These are phyloP conservation scores for Caranx ignobilis DNA, from an alignment of 2,113 vertebrate genomes.

Conservation along the genomic window DNA sequence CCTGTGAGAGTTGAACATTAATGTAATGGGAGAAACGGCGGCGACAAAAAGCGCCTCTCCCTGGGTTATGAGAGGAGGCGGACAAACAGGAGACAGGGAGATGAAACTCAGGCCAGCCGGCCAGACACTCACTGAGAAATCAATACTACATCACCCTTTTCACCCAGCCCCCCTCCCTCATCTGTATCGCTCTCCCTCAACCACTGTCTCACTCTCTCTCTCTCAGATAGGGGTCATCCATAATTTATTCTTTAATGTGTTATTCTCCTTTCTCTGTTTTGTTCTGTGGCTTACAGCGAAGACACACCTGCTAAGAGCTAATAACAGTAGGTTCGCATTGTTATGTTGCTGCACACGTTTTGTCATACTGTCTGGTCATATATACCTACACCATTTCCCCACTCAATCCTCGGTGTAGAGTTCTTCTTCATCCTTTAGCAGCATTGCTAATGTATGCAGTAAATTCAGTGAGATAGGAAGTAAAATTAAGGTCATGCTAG, in stretches of 20 bases:
- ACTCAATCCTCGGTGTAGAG: background rate
- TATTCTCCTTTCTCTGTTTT: conserved; percentile 48
- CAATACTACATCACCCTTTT: conserved; percentile 75
- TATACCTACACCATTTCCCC: background rate
- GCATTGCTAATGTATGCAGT: background rate
- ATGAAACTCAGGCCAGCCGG: conserved; percentile 67
- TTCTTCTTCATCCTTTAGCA: background rate
- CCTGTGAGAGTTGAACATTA: background rate
- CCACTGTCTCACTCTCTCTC: conserved; percentile 45
- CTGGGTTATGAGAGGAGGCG: conserved; percentile 55
- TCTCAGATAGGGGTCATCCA: conserved; percentile 65
- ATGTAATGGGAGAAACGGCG: conserved; percentile 34
- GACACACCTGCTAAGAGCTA: conserved; percentile 29
- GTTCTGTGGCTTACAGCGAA: conserved; percentile 39
- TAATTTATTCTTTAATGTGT: conserved; percentile 75
- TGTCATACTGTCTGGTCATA: background rate
- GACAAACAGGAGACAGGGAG: conserved; percentile 65
- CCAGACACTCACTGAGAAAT: conserved; percentile 74
- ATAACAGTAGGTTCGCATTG: conserved; percentile 11
- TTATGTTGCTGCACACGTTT: background rate
- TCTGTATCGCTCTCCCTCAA: conserved; percentile 34
- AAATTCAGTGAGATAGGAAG: background rate
- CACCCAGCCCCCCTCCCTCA: conserved; percentile 43
- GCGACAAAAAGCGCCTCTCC: conserved; percentile 41
- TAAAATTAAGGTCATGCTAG: background rate